Base-by-base conservation (phyloP, 2,888 invertebrate genomes). In the Noctua janthina region DNA sequence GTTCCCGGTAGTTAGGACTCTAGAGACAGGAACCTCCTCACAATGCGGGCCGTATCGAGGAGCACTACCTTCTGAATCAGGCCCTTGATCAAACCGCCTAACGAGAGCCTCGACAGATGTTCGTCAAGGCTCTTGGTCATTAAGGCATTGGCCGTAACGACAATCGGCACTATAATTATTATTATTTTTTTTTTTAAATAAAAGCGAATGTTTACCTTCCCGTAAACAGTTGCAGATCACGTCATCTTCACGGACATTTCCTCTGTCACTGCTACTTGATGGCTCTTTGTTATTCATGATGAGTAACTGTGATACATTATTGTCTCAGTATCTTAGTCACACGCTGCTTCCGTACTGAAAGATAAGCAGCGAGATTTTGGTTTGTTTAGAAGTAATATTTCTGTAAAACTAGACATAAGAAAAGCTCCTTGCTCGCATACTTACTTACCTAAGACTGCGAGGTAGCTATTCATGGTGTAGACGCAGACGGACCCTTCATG, bases 161-260 rank as follows among this genome's bases (percentile, higher is more conserved):
- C 10, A 23, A 56, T 56, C 4, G 56, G 23, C 23, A 59, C n/a
- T 1, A 11, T 11, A 3, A 10, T 59, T 59, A 11, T 56, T 56
- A 29, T 23, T 64, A 17, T 66, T n/a, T 13, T 23, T 81, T 78
- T 59, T 69, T 13, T 39, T 20, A 10, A 8, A 62, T 49, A 64
- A 82, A 76, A 62, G 15, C 20, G 39, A 78, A 81, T 78, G 78
- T 83, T 87, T 76, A 78, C 84, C 81, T 83, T 67, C 7, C 6
- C 13, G 23, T 76, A 51, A 79, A 69, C 74, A 74, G 49, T 79
- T 46, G 77, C 79, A 1, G 15, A 76, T 64, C 84, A 85, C 86
- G 83, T 85, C 76, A 78, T 20, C 17, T 64, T 66, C 80, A 83
- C 51, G 86, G 81, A 70, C 46, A 78, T 84, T 84, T 88, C 88